Evolutionary conservation across 2,113 vertebrate genomes (phyloP).

Genomic region (Bos javanicus): DNA sequence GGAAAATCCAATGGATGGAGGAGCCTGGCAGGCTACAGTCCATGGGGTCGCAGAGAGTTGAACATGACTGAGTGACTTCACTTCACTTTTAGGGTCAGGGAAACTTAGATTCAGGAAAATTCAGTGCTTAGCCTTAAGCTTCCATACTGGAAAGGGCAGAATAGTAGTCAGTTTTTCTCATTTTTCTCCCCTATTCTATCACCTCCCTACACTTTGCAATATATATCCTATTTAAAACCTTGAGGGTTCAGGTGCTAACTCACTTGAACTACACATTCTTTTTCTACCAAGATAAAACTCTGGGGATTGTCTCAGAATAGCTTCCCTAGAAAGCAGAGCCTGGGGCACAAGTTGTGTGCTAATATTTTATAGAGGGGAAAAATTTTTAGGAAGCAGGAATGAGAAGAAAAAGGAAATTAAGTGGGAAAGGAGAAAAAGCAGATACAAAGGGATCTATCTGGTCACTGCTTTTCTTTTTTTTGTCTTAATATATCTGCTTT

Average conservation of each 20-base stretch:
- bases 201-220: neutral
- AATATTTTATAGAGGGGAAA: neutral
- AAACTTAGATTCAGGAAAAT: neutral
- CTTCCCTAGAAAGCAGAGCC: neutral
- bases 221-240: neutral
- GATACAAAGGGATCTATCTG: neutral
- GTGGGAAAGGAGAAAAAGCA: neutral
- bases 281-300: neutral
- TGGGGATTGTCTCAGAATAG: neutral
- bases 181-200: neutral
- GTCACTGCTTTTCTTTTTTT: neutral
- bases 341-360: neutral
- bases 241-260: neutral
- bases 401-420: slow-evolving; percentile 20
- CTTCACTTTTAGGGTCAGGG: neutral
- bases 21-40: neutral
- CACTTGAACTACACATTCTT: neutral
- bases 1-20: neutral
- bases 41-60: neutral
- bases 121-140: neutral
- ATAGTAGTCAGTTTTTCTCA: neutral
- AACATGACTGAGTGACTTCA: neutral
- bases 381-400: neutral
- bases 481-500: neutral
- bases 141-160: neutral